Conservation (phyloP, 2,888 invertebrate species). For the Linnaemya vulpina region DNA sequence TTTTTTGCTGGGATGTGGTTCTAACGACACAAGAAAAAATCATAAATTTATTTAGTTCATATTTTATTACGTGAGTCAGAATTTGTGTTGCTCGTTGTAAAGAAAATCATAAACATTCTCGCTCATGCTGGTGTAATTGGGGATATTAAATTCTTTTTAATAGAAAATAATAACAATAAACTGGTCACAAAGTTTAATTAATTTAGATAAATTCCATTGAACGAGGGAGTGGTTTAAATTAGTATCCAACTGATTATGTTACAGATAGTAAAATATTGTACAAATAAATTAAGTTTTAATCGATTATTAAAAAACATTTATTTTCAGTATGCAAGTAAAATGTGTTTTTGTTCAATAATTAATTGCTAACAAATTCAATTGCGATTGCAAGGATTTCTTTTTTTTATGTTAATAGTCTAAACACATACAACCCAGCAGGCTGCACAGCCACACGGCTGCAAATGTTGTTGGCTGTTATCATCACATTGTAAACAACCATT, state of each 20-base stretch:
- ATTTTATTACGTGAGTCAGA: conserved; percentile 25
- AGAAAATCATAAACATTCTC: not conserved
- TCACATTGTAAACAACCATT: too few relatives aligned
- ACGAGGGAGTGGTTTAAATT: conserved; percentile 1
- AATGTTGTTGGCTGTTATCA: too few relatives aligned
- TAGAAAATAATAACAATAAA: conserved; percentile 9
- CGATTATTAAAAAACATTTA: not conserved
- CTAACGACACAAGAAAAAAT: conserved; percentile 19
- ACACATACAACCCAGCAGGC: too few relatives aligned
- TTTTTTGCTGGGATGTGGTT: too few relatives aligned
- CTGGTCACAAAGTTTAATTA: conserved; percentile 38
- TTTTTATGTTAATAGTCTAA: too few relatives aligned
- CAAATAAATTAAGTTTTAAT: conserved; percentile 5
- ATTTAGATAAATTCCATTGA: conserved; percentile 35
- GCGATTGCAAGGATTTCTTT: too few relatives aligned
- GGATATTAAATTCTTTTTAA: not conserved
- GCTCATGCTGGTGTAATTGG: not conserved
- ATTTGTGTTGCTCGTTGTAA: not conserved
- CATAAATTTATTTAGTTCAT: conserved; percentile 49
- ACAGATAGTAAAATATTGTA: not conserved
- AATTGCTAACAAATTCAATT: too few relatives aligned
- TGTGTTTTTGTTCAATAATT: not conserved
- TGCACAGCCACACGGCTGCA: too few relatives aligned
- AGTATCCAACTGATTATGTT: not conserved
- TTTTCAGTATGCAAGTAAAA: not conserved